Evolutionary conservation across 1,140 invertebrate genomes (phyloP).

Genomic region (Cydia pomonella): DNA sequence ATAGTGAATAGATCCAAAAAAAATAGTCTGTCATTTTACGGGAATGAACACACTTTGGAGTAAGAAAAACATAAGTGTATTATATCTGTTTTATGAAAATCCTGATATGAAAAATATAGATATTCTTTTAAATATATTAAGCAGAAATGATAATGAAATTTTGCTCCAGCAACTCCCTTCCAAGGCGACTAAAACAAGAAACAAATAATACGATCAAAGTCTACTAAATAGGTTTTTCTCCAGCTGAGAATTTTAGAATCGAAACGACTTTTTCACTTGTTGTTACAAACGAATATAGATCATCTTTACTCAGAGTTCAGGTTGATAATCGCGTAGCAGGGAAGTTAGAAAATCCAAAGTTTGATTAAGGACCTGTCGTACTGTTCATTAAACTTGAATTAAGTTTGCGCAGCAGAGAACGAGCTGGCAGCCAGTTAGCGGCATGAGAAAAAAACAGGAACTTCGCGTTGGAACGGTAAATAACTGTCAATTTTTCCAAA

Average conservation of each 20-base stretch:
- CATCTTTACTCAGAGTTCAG: constrained; percentile 39
- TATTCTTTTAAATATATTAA: neutral
- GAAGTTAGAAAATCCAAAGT: constrained; percentile 73
- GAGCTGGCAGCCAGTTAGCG: constrained; percentile 73
- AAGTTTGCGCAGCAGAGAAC: constrained; percentile 76
- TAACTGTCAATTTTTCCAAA: constrained; percentile 33
- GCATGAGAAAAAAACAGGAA: constrained; percentile 57
- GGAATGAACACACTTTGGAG: too few relatives aligned
- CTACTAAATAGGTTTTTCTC: constrained; percentile 77
- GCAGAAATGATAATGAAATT: neutral
- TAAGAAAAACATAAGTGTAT: too few relatives aligned
- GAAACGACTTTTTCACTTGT: constrained; percentile 43
- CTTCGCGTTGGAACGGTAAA: constrained; percentile 21
- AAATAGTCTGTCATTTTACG: too few relatives aligned
- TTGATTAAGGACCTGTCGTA: constrained; percentile 81
- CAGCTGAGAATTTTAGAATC: constrained; percentile 39
- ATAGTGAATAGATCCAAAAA: too few relatives aligned
- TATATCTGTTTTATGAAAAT: too few relatives aligned
- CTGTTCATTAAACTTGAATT: constrained; percentile 82
- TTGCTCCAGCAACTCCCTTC: constrained; percentile 32
- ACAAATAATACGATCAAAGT: constrained; percentile 78
- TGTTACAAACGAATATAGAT: constrained; percentile 40
- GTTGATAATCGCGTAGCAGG: constrained; percentile 40
- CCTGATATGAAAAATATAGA: too few relatives aligned
- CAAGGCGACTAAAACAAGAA: constrained; percentile 65